Evolutionary conservation across 2,888 invertebrate genomes (phyloP), one percentile per base, ranked within the genome.

Genomic region (Pseudococcus longispinus): DNA sequence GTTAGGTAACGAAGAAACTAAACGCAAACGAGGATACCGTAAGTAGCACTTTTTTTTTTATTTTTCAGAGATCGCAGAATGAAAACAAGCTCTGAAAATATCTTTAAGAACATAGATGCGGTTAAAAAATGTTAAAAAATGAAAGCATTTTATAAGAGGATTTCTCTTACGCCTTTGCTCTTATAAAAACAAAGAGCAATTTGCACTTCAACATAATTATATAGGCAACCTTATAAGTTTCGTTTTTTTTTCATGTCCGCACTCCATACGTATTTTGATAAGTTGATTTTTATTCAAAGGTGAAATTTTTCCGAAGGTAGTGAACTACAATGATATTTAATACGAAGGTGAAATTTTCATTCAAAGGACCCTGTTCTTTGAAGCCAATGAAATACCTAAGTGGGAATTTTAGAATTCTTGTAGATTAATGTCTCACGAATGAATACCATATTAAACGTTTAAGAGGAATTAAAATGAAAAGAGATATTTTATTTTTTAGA

Each of bases 11-110:
- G 84, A 87, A 18, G 87, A 87, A n/a, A 26, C 74, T 20, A 87
- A 87, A 83, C 83, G 70, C 29, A 87, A 87, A 84, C 65, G 87
- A 74, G 87, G 65, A 37, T 83, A 87, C 74, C 87, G 87, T 87
- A 51, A 87, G 87, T 87, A 87, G 87, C 84, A 84, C 42, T 9
- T 37, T 8, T 9, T 32, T 83, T 83, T 29, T 82, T 13, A 42
- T 42, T 37, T 74, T 70, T 70, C 26, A 37, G 0, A 18, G 74
- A 37, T 15, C 2, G 29, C 1, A 74, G 42, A 80, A 80, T 80
- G 11, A 42, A 70, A 29, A 29, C 65, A 65, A 65, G 23, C 11
- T 20, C 3, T 70, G 9, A 70, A 65, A 70, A 29, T 70, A 70
- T 29, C 18, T 18, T 8, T 37, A 70, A 29, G 70, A 15, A 18